Percentiles rank a stretch among this genome's conserved stretches.
phyloP scores from a whole-genome alignment of 2,113 vertebrate species.

The Dicerorhinus sumatrensis region DNA sequence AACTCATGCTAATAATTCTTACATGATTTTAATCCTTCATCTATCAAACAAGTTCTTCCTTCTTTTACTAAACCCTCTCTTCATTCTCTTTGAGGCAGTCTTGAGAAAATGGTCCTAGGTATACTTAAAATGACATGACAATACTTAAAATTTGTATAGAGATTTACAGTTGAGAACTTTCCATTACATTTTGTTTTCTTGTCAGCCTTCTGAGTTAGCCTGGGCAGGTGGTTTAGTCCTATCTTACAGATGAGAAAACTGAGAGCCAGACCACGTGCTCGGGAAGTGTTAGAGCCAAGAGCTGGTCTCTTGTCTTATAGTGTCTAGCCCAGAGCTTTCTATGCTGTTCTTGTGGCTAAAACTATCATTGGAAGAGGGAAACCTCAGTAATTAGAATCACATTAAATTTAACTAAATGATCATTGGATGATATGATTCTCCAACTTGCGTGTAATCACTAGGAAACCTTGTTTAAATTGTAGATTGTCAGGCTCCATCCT shows the following conservation, averaged over 20 bases:
- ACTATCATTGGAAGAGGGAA: neutral
- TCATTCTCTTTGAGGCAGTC: neutral
- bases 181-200: neutral
- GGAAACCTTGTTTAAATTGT: neutral
- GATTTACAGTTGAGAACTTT: neutral
- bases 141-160: neutral
- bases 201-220: neutral
- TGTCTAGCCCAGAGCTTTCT: neutral
- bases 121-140: conserved; percentile 13
- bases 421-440: neutral
- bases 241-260: neutral
- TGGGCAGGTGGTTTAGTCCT: neutral
- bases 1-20: neutral
- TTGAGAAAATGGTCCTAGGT: neutral
- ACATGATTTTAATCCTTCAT: neutral
- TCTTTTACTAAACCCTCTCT: neutral
- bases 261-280: neutral
- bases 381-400: neutral
- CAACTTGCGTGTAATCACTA: neutral
- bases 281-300: neutral
- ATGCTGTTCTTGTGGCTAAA: neutral
- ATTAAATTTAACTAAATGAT: conserved; percentile 17
- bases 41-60: neutral
- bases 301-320: neutral
- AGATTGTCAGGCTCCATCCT: neutral